Conservation (phyloP, 2,888 invertebrate genomes). For the Chalcis sispes region DNA sequence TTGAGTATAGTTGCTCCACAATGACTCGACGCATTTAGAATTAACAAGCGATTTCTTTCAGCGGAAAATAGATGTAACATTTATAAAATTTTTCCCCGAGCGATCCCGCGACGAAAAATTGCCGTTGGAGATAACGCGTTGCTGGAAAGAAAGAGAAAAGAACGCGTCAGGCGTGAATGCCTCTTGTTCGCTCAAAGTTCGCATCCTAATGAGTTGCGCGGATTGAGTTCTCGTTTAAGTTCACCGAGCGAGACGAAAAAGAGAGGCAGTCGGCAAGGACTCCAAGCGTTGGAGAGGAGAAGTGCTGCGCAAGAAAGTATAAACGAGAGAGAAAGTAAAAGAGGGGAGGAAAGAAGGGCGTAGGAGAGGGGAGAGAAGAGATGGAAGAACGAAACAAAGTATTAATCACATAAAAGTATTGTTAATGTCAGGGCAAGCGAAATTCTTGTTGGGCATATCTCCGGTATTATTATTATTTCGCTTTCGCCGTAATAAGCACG, state of each 20-base stretch:
- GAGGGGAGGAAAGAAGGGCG: no score
- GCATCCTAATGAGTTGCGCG: conserved; percentile 15
- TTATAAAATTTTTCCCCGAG: no score
- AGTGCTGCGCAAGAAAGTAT: no score
- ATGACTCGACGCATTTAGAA: no score
- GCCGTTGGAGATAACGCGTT: no score
- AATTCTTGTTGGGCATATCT: not conserved
- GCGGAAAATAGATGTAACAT: no score
- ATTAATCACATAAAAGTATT: conserved; percentile 27
- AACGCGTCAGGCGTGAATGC: not conserved
- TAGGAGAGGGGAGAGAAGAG: not conserved
- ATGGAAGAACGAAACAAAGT: not conserved
- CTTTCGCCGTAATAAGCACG: not conserved
- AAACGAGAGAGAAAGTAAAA: no score
- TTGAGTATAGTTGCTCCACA: no score
- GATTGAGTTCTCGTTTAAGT: conserved; percentile 24
- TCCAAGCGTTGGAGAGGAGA: no score
- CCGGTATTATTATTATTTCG: conserved; percentile 1
- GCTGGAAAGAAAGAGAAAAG: conserved; percentile 1
- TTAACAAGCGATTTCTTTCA: no score
- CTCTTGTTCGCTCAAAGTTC: conserved; percentile 9
- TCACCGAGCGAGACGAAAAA: not conserved
- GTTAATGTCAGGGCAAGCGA: not conserved
- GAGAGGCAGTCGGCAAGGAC: not conserved
- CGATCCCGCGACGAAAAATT: no score